phyloP scores from a whole-genome alignment of 92 coral and sea anemone species.

The Micromussa lordhowensis region DNA sequence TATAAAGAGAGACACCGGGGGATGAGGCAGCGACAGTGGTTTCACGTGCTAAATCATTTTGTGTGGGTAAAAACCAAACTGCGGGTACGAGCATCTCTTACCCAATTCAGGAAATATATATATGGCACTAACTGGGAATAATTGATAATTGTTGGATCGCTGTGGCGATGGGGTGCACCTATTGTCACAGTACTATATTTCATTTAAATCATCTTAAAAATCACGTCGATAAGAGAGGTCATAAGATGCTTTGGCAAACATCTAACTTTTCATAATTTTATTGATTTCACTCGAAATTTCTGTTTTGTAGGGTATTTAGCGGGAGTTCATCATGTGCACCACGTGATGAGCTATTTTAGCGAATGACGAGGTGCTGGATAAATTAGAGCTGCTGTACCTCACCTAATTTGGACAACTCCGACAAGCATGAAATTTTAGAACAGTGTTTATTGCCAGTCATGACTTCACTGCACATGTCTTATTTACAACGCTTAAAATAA shows the following conservation, averaged over 20 bases:
- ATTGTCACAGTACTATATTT: background rate
- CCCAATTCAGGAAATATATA: no score
- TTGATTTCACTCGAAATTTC: background rate
- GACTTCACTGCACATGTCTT: background rate
- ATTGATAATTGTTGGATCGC: no score
- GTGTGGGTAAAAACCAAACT: no score
- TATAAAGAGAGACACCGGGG: no score
- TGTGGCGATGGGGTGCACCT: no score
- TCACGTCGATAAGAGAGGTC: background rate
- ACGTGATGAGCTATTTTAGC: background rate
- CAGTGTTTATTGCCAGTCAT: background rate
- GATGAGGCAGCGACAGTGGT: no score
- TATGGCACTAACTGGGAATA: no score
- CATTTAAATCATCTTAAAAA: background rate
- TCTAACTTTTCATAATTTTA: background rate
- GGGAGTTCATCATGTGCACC: background rate
- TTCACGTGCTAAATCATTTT: no score
- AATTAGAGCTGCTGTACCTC: background rate
- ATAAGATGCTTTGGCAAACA: background rate
- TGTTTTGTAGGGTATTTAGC: background rate
- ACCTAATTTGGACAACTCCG: background rate
- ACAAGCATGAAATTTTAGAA: background rate
- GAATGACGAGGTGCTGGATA: background rate
- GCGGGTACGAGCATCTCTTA: no score
- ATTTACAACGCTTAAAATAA: slow-evolving; percentile 27